These are phyloP conservation scores for Hyalella azteca DNA, from an alignment of 2,888 invertebrate genomes.

Conservation along the genomic window DNA sequence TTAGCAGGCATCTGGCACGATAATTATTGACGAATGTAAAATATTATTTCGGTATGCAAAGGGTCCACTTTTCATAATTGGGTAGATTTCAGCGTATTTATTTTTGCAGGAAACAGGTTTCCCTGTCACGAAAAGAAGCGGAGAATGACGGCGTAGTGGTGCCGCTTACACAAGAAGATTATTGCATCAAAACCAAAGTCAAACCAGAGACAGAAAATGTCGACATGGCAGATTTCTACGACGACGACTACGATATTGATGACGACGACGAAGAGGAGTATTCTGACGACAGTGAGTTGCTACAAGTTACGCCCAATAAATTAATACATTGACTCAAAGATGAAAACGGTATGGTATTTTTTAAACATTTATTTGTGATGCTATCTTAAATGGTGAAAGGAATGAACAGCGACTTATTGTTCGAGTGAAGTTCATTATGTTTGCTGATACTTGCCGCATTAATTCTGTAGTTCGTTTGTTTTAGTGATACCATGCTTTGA, in stretches of 20 bases:
- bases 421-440: too few species aligned
- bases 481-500: too few species aligned
- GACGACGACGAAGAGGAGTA: conserved; percentile 62
- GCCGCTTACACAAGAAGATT: conserved; percentile 93
- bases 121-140: conserved; percentile 91
- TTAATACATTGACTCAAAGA: too few species aligned
- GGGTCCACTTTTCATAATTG: conserved; percentile 74
- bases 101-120: conserved; percentile 86
- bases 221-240: conserved; percentile 95
- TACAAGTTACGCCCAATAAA: too few species aligned
- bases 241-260: conserved; percentile 81
- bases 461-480: too few species aligned
- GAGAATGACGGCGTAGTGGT: conserved; percentile 96
- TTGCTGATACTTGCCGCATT: too few species aligned
- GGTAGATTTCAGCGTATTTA: conserved; percentile 67
- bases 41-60: too few species aligned
- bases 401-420: too few species aligned
- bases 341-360: too few species aligned
- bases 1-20: too few species aligned
- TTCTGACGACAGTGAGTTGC: conserved; percentile 59
- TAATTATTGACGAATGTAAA: too few species aligned
- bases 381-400: not conserved
- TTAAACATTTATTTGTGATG: not conserved
- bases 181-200: conserved; percentile 84
- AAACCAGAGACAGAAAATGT: conserved; percentile 82